These are phyloP conservation scores for Syrrhaptes paradoxus DNA, from an alignment of 2,113 vertebrate genomes.

Conservation along the genomic window DNA sequence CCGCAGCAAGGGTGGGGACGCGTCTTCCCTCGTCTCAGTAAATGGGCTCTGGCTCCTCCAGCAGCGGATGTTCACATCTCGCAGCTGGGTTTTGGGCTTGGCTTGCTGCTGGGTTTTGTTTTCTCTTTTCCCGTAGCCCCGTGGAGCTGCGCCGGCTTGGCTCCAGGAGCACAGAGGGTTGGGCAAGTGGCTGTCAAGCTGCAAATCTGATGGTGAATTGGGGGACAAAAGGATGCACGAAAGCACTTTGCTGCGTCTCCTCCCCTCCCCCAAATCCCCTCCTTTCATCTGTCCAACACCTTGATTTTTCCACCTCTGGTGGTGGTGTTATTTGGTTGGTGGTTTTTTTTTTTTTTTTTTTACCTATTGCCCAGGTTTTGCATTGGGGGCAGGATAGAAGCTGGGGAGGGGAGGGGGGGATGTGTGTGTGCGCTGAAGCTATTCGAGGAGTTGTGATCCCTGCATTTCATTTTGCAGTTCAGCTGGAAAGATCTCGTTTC, in stretches of 20 bases:
- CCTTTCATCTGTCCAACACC: not conserved
- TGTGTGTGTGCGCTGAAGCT: not conserved
- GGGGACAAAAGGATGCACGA: not conserved
- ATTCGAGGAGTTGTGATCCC: conserved; percentile 71
- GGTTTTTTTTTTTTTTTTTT: not conserved
- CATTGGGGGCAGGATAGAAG: not conserved
- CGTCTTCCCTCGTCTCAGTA: not conserved
- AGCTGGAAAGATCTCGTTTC: conserved; percentile 78
- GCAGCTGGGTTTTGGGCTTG: conserved; percentile 20
- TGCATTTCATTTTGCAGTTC: conserved; percentile 75
- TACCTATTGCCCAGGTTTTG: not conserved
- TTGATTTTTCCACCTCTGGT: not conserved
- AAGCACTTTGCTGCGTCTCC: not conserved
- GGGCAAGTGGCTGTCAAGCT: not conserved
- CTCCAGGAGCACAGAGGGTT: not conserved
- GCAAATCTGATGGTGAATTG: not conserved
- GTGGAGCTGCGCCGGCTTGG: not conserved
- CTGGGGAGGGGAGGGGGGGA: not conserved
- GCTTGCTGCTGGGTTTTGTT: conserved; percentile 25
- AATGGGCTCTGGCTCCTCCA: conserved; percentile 12
- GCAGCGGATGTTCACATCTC: not conserved
- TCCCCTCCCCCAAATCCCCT: not conserved
- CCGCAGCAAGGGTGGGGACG: not conserved
- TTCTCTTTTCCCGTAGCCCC: not conserved
- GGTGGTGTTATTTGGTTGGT: too few relatives aligned